These are phyloP conservation scores for Spondyliosoma cantharus DNA, from an alignment of 2,797 vertebrate species.

Conservation along the genomic window DNA sequence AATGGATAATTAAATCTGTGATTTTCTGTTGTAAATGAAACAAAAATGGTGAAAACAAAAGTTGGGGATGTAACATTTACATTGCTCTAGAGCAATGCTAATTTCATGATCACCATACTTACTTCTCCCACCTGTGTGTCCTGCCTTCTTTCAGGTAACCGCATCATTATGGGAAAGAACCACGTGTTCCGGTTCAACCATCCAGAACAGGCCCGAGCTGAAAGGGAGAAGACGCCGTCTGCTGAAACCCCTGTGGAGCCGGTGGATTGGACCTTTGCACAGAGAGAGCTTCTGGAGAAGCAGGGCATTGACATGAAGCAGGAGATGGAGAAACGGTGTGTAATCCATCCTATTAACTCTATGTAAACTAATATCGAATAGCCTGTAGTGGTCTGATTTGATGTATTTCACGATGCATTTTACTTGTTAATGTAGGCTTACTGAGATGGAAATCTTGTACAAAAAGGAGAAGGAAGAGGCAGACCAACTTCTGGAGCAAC, in stretches of 20 bases:
- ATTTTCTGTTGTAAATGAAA: neutral
- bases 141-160: constrained; percentile 89
- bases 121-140: neutral
- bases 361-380: neutral
- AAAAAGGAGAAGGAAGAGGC: constrained; percentile 99
- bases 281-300: constrained; percentile 97
- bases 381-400: neutral
- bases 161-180: constrained; percentile 99
- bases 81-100: neutral
- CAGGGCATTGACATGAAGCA: constrained; percentile 99
- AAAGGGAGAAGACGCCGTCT: constrained; percentile 96
- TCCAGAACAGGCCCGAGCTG: constrained; percentile 97
- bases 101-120: neutral
- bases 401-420: neutral
- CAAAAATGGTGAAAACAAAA: neutral
- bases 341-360: neutral
- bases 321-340: constrained; percentile 98
- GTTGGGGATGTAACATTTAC: neutral
- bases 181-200: constrained; percentile 99
- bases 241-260: constrained; percentile 98
- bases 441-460: constrained; percentile 99
- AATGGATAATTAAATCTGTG: neutral
- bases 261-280: constrained; percentile 99
- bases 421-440: constrained; percentile 84
- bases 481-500: constrained; percentile 97